Evolutionary conservation across 2,888 invertebrate species (phyloP), one percentile per base, ranked within the genome.

Genomic region (Troilus luridus): DNA sequence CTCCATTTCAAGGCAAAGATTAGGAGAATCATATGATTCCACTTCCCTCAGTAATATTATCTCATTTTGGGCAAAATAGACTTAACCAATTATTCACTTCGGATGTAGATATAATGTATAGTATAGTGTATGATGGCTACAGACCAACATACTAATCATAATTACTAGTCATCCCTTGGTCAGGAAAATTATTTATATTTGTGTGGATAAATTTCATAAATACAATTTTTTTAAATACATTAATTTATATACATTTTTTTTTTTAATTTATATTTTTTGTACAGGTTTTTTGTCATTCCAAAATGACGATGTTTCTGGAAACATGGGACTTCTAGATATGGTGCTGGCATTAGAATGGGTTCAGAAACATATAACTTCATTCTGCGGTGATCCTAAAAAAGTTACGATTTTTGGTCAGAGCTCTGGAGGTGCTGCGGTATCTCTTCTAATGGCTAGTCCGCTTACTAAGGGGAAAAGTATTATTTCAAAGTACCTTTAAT

Each of bases 381-480:
- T 95, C 92, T 95, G 95, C 24, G 95, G 95, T 7, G 94, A 95
- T 93, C 94, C 95, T 17, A 92, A 93, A 0, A 93, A 93, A 77
- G 94, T 95, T 0, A 95, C 95, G 1, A 93, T 95, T 72, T 94
- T 95, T 92, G 95, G 95, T 1, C 95, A 95, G 93, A 95, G 95
- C 92, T 95, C 95, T 1, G 95, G 95, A 12, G 94, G 94, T 0
- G 94, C 94, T 8, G 94, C 95, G 0, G 94, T 95, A 0, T 94
- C 94, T 11, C 93, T 94, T 2, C 93, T 95, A 90, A 91, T 95
- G 72, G 92, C 94, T 21, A 95, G 95, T 93, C 95, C 95, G 19
- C 93, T 93, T 59, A 94, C 94, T 21, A 92, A 92, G 91, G 92
- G 91, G 88, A 92, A 89, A 64, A 91, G 90, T 90, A 62, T 27